A percentile compares a stretch with the other conserved stretches of the same genome.
These are phyloP conservation scores for Amphiprion ocellaris DNA, from an alignment of 2,113 vertebrate genomes.

Conservation along the genomic window DNA sequence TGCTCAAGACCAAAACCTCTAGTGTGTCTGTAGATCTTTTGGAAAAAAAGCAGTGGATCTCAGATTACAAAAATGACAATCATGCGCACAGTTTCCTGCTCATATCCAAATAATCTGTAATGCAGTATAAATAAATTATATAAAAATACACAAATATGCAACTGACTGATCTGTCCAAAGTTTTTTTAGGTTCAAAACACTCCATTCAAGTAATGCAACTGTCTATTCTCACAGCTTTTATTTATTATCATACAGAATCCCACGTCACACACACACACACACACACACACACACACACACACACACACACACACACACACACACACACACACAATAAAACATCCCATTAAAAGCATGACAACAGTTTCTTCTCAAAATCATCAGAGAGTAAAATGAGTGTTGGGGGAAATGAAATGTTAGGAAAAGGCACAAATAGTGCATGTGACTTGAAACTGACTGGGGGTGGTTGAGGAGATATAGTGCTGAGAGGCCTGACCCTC, in stretches of 20 bases:
- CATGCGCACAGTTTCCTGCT: slow-evolving; percentile 20
- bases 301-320: slow-evolving; percentile 18
- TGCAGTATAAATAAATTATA: slow-evolving; percentile 7
- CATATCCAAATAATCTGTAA: slow-evolving; percentile 44
- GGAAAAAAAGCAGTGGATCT: background rate
- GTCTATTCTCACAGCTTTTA: slow-evolving; percentile 54
- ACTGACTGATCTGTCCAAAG: slow-evolving; percentile 53
- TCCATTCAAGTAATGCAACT: slow-evolving; percentile 40
- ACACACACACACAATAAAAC: slow-evolving; percentile 35
- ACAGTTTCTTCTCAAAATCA: slow-evolving; percentile 55
- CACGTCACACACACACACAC: slow-evolving; percentile 36
- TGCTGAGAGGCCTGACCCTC: slow-evolving; percentile 57
- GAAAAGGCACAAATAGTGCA: slow-evolving; percentile 86
- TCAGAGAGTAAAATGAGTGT: slow-evolving; percentile 82
- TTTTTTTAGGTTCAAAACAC: slow-evolving; percentile 29
- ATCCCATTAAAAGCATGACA: slow-evolving; percentile 63
- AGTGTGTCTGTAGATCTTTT: slow-evolving; percentile 4
- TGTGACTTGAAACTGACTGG: slow-evolving; percentile 91
- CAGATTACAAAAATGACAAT: slow-evolving; percentile 32
- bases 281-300: background rate
- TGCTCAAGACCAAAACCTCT: background rate
- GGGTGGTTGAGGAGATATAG: slow-evolving; percentile 58
- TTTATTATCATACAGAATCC: slow-evolving; percentile 65
- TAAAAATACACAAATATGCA: slow-evolving; percentile 42
- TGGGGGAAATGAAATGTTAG: slow-evolving; percentile 84